Evolutionary conservation across 2,888 invertebrate genomes (phyloP), one percentile per base, ranked within the genome.

Genomic region (Sylvicola cinctus): DNA sequence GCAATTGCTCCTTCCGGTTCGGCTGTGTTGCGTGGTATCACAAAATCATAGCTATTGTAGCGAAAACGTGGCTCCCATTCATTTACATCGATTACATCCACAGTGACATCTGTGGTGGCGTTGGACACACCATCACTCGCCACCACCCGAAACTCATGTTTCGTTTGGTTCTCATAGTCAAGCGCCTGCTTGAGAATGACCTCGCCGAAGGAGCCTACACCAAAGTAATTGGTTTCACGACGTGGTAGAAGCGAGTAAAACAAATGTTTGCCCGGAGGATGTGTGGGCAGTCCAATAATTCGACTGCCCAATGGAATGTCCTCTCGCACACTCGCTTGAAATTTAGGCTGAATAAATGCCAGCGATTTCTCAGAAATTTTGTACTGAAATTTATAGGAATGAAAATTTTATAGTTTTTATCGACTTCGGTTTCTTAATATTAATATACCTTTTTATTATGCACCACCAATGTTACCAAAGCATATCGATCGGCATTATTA

Each of bases 31-130:
- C 54, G 54, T 16, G 55, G 55, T 31, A 58, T 52, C 30, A 49
- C 39, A 58, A 90, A 88, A 59, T 85, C 84, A 57, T 88, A 90
- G 54, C 83, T 77, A 4, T 81, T 74, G 55, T 80, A 76, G 2
- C 80, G 70, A 61, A 90, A 90, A 36, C 84, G 66, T 1, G 90
- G 90, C 55, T 87, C 87, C 85, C 88, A 88, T 52, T 90, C 88
- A 58, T 90, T 90, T 7, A 85, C 80, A 53, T 88, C 79, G 44
- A 74, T 61, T 12, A 90, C 79, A 2, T 77, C 74, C 17, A 90
- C 66, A 46, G 79, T 77, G 3, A 88, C 71, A 6, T 74, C 67
- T 1, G 85, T 74, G 0, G 84, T 81, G 52, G 85, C 84, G 54
- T 85, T 87, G 44, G 74, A 69, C 40, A 62, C 52, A 12, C 78